phyloP scores from a whole-genome alignment of 2,888 invertebrate species.

The Hypolimnas misippus region DNA sequence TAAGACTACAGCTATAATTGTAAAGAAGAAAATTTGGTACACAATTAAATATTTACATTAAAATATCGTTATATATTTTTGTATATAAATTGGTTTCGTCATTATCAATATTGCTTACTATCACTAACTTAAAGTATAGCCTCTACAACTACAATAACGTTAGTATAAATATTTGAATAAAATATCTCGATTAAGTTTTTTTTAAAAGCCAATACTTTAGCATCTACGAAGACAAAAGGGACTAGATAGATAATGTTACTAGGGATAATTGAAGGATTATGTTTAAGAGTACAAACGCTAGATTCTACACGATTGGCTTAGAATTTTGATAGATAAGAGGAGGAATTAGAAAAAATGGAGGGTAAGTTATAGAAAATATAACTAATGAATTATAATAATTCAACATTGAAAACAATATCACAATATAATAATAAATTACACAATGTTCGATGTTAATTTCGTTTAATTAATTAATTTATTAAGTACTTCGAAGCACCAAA shows the following conservation, averaged over 20 bases:
- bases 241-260: constrained; percentile 58
- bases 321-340: constrained; percentile 42
- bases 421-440: constrained; percentile 54
- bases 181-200: constrained; percentile 70
- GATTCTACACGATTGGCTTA: constrained; percentile 40
- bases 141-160: constrained; percentile 74
- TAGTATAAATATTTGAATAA: constrained; percentile 82
- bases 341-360: constrained; percentile 34
- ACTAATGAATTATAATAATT: constrained; percentile 44
- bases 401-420: constrained; percentile 54
- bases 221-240: constrained; percentile 62
- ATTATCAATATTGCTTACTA: constrained; percentile 53
- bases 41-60: constrained; percentile 78
- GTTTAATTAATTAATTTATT: constrained; percentile 61
- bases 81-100: constrained; percentile 78
- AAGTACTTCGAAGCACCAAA: constrained; percentile 75
- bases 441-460: constrained; percentile 75
- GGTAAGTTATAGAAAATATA: constrained; percentile 42
- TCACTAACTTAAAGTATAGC: constrained; percentile 59
- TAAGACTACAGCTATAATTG: constrained; percentile 73
- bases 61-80: constrained; percentile 74
- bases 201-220: constrained; percentile 65
- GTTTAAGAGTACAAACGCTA: constrained; percentile 61
- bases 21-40: constrained; percentile 83
- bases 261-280: constrained; percentile 63